These are phyloP conservation scores for Pseudomyrmex cubaensis DNA, from an alignment of 1,140 invertebrate genomes.

Conservation along the genomic window DNA sequence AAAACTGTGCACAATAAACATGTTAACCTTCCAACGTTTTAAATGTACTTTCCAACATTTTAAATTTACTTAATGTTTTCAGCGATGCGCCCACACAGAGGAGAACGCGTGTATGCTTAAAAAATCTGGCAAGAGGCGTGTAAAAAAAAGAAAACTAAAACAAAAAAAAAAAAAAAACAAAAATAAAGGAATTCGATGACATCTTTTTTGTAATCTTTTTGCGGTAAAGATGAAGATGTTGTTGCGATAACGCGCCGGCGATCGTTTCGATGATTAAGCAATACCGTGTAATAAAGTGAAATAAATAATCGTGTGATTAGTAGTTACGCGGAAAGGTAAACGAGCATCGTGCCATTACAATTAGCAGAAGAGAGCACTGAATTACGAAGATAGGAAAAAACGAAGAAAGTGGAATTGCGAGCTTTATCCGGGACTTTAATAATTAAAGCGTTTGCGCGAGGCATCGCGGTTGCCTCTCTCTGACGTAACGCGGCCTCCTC, in stretches of 20 bases:
- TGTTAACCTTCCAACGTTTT: not conserved
- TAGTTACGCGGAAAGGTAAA: constrained; percentile 46
- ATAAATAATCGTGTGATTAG: constrained; percentile 61
- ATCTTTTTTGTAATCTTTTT: constrained; percentile 1
- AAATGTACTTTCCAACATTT: not conserved
- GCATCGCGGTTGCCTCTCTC: constrained; percentile 69
- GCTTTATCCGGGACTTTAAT: constrained; percentile 75
- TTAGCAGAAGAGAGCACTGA: constrained; percentile 57
- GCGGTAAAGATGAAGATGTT: not conserved
- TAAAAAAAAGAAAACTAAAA: too few relatives aligned
- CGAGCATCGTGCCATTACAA: constrained; percentile 65
- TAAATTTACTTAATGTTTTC: too few relatives aligned
- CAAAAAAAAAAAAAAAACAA: not conserved
- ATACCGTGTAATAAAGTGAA: constrained; percentile 51
- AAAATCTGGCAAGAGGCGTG: not conserved
- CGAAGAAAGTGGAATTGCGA: constrained; percentile 67
- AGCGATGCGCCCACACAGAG: not conserved
- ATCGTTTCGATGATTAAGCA: constrained; percentile 41
- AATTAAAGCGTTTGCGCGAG: constrained; percentile 72
- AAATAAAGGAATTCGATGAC: not conserved
- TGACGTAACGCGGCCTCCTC: constrained; percentile 71
- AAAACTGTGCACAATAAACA: constrained; percentile 1
- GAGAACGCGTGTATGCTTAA: not conserved
- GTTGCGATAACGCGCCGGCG: constrained; percentile 4
- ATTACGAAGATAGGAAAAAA: constrained; percentile 64